A percentile compares a stretch with the other conserved stretches of the same genome.
Evolutionary conservation across 2,113 vertebrate genomes (phyloP).

Genomic region (Melanocharis versteri): DNA sequence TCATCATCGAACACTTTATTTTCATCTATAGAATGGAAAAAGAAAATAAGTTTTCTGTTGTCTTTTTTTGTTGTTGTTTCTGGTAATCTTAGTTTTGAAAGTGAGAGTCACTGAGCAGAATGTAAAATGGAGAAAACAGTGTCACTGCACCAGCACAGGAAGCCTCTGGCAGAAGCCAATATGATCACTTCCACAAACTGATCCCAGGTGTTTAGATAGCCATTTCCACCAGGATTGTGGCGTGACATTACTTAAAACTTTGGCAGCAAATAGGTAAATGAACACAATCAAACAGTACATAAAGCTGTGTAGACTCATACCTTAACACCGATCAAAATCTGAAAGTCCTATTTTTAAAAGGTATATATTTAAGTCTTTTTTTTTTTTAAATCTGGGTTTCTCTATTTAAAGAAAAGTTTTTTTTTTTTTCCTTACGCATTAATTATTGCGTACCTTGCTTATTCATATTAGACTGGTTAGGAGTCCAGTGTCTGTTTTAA

Average conservation of each 20-base stretch:
- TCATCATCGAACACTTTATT: neutral
- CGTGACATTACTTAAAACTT: slow-evolving; percentile 3
- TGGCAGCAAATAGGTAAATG: slow-evolving; percentile 17
- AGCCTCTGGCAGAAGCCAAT: slow-evolving; percentile 1
- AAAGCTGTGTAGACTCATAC: neutral
- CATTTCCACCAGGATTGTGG: neutral
- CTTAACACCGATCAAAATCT: neutral
- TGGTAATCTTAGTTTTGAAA: neutral
- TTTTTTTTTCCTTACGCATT: neutral
- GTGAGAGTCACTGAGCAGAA: neutral
- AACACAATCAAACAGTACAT: neutral
- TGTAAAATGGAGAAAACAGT: neutral
- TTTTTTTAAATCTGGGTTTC: neutral
- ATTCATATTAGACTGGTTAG: slow-evolving; percentile 7
- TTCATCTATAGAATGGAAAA: neutral
- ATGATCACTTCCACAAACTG: slow-evolving; percentile 5
- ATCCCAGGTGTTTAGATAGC: neutral
- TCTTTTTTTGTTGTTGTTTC: neutral
- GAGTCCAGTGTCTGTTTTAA: neutral
- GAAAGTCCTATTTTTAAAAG: neutral
- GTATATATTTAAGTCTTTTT: neutral
- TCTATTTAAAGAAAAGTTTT: neutral
- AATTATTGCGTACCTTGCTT: neutral
- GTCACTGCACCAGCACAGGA: neutral
- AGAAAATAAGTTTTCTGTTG: neutral